Evolutionary conservation across 2,888 invertebrate genomes (phyloP).

Genomic region (Athetis lepigone): DNA sequence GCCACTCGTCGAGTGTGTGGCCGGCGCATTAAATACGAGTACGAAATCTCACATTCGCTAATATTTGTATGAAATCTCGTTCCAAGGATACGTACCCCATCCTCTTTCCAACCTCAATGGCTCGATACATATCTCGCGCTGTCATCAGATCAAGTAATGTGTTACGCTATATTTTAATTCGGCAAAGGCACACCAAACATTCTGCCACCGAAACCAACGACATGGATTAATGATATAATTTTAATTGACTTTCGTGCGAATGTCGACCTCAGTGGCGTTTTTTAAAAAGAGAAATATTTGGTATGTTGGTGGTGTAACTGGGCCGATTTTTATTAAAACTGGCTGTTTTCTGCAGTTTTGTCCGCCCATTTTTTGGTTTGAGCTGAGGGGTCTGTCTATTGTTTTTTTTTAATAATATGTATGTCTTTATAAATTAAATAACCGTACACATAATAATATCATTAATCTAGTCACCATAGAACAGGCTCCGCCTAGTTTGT

Average conservation of each 20-base stretch:
- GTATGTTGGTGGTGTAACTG: slow-evolving; percentile 11
- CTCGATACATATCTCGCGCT: slow-evolving; percentile 50
- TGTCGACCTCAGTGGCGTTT: slow-evolving; percentile 32
- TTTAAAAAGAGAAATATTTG: slow-evolving; percentile 22
- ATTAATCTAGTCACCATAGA: too few species aligned
- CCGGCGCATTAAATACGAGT: too few species aligned
- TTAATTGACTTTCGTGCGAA: slow-evolving; percentile 66
- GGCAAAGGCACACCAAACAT: slow-evolving; percentile 57
- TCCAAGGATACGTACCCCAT: slow-evolving; percentile 19
- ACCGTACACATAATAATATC: too few species aligned
- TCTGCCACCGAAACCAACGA: slow-evolving; percentile 58
- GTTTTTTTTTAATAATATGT: too few species aligned
- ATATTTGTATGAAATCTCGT: too few species aligned
- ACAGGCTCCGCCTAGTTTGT: too few species aligned
- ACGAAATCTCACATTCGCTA: too few species aligned
- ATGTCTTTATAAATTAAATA: too few species aligned
- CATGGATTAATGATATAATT: slow-evolving; percentile 69
- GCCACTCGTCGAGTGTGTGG: too few species aligned
- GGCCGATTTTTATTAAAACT: slow-evolving; percentile 8
- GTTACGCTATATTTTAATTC: slow-evolving; percentile 64
- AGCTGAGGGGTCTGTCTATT: too few species aligned
- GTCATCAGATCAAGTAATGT: slow-evolving; percentile 59
- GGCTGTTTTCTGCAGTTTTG: too few species aligned
- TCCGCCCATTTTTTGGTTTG: too few species aligned
- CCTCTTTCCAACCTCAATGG: slow-evolving; percentile 42